These are phyloP conservation scores for Pseudomyrmex flavicornis DNA, from an alignment of 1,140 invertebrate genomes.

Conservation along the genomic window DNA sequence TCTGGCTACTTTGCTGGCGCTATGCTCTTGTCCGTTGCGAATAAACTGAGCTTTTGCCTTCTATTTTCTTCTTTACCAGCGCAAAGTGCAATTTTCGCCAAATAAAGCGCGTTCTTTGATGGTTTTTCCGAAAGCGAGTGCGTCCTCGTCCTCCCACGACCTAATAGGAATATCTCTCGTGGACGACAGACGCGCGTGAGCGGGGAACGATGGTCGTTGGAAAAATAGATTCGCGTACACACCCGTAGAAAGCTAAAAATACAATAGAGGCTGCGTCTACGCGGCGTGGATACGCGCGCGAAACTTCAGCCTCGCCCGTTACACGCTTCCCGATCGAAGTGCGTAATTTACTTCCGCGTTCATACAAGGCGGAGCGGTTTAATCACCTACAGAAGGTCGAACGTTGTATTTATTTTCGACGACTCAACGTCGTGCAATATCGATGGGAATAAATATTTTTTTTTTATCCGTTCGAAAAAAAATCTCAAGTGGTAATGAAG, in stretches of 20 bases:
- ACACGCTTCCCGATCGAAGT: constrained; percentile 33
- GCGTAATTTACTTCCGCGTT: constrained; percentile 52
- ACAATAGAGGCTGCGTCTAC: constrained; percentile 40
- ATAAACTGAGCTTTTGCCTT: no score
- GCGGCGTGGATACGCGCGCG: constrained; percentile 28
- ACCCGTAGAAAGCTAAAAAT: constrained; percentile 59
- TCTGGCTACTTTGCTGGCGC: no score
- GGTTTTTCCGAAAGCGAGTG: constrained; percentile 12
- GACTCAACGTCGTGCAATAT: constrained; percentile 20
- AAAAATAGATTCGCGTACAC: constrained; percentile 58
- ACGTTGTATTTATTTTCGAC: constrained; percentile 34
- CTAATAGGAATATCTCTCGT: neutral
- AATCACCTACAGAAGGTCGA: constrained; percentile 48
- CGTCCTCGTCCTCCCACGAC: neutral
- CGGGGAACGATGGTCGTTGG: constrained; percentile 9
- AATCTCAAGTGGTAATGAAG: constrained; percentile 16
- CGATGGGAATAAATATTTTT: neutral
- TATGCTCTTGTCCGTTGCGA: no score
- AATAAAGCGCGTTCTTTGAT: no score
- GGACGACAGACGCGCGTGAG: neutral
- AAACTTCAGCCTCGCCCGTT: constrained; percentile 49
- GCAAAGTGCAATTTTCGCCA: no score
- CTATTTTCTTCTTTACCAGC: no score
- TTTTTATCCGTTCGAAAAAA: constrained; percentile 38
- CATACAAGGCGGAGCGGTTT: constrained; percentile 51